Base-by-base conservation (phyloP, 1,140 invertebrate genomes). In the Drosophila navojoa region DNA sequence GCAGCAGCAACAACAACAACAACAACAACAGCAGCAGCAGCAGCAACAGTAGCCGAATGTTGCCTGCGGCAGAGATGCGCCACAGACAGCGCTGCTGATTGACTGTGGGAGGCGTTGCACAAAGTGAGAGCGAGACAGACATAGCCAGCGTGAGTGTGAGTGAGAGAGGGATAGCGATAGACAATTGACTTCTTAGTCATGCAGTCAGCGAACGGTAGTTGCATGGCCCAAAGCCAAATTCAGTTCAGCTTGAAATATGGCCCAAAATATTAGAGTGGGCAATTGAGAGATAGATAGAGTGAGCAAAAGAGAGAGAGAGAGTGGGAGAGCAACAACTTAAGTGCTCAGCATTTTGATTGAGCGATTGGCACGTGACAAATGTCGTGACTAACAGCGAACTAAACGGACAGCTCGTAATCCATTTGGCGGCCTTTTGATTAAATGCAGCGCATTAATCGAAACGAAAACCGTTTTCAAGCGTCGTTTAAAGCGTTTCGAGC, bases 31-130 rank as follows among this genome's bases (percentile, higher is more conserved):
- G 7, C 58, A 42, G 35, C 38, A n/a, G 60, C 45, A 40, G 57
- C 61, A 29, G 71, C 22, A 44, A 53, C 77, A 79, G 80, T 82
- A 85, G 81, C 81, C 60, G 55, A 78, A 72, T 71, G 78, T 50
- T 9, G 72, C 81, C 62, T 47, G 67, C 44, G 47, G 76, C 69
- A 69, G 52, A 77, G 72, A 85, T 70, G 71, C 71, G 63, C 66
- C 57, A 60, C 59, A 66, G 64, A 60, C 67, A 75, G 68, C 22
- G 52, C 50, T 27, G 67, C 32, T 68, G 70, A 72, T 72, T 72
- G 70, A 72, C 66, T 68, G 70, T 72, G 70, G 70, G 63, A 72
- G 70, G 70, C 38, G 55, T 29, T 9, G 16, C 53, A 47, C 32
- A 54, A 13, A 15, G n/a, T 15, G 11, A 15, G n/a, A 53, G 15